Evolutionary conservation across 2,113 vertebrate genomes (phyloP).

Genomic region (Illadopsis cleaveri): DNA sequence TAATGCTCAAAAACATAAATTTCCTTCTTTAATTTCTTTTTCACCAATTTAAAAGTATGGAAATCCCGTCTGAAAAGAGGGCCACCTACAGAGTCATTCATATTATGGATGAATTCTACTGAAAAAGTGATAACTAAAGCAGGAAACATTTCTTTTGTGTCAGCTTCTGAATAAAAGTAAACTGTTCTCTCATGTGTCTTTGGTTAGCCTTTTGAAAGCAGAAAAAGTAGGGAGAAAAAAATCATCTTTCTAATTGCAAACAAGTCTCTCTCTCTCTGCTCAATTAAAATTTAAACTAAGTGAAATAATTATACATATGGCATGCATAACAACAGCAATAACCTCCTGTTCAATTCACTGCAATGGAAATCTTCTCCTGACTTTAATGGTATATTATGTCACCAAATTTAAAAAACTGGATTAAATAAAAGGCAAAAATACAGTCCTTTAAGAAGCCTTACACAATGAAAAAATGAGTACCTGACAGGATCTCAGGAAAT

Average conservation of each 20-base stretch:
- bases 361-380: neutral
- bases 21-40: neutral
- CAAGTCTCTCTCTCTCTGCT: slow-evolving; percentile 1
- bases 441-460: neutral
- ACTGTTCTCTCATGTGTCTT: neutral
- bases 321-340: neutral
- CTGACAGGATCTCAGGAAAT: neutral
- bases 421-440: neutral
- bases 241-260: neutral
- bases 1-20: neutral
- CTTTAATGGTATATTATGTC: neutral
- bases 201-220: neutral
- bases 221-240: neutral
- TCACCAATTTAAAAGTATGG: neutral
- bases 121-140: neutral
- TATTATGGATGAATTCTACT: neutral
- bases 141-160: neutral
- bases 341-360: neutral
- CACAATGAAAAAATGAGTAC: neutral
- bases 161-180: neutral
- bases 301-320: slow-evolving; percentile 35
- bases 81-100: neutral
- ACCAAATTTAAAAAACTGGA: neutral
- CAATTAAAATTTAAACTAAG: slow-evolving; percentile 57
- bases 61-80: neutral